phyloP scores from a whole-genome alignment of 1,140 invertebrate species.

The Matsumurasca onukii region DNA sequence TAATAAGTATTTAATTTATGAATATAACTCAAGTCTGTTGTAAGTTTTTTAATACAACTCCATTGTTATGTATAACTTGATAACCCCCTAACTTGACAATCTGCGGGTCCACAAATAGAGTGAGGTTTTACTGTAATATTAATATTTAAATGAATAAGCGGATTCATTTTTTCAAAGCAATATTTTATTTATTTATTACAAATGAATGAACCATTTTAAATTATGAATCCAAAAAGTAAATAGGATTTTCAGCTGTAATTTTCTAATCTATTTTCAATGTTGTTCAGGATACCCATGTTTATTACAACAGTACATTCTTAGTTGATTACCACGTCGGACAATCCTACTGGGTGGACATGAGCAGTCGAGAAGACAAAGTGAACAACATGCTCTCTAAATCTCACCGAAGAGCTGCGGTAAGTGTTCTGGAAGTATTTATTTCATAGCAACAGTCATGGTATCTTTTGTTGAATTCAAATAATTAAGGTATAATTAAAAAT shows the following conservation, averaged over 20 bases:
- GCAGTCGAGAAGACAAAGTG: constrained; percentile 55
- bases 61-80: too few species aligned
- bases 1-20: too few species aligned
- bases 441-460: constrained; percentile 12
- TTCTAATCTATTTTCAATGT: too few species aligned
- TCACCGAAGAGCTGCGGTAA: constrained; percentile 84
- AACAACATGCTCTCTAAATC: constrained; percentile 79
- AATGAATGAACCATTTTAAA: too few species aligned
- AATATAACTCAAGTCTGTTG: too few species aligned
- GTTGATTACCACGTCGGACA: constrained; percentile 57
- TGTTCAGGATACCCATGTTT: constrained; percentile 67
- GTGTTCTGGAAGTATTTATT: constrained; percentile 46
- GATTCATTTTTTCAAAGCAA: not conserved
- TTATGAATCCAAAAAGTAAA: too few species aligned
- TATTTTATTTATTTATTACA: too few species aligned
- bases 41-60: too few species aligned
- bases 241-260: too few species aligned
- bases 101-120: constrained; percentile 8
- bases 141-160: too few species aligned
- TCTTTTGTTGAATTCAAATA: not conserved
- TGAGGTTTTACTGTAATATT: not conserved
- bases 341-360: constrained; percentile 73
- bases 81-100: too few species aligned
- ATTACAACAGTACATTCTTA: constrained; percentile 75
- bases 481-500: not conserved